Evolutionary conservation across 2,888 invertebrate genomes (phyloP).

Genomic region (Pammene aurita): DNA sequence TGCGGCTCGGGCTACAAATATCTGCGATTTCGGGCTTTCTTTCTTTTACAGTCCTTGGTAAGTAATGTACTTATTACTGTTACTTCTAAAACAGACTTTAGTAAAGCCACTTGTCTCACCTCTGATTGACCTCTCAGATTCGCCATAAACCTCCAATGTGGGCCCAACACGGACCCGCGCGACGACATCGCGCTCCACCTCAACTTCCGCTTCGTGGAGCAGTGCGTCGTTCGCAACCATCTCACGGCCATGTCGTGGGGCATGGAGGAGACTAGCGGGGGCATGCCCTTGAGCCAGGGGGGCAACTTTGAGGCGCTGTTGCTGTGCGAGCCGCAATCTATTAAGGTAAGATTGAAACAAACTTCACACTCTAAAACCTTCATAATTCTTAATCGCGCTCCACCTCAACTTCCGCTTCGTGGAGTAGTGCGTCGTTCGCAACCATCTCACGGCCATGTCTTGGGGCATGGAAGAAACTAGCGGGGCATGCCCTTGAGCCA

Average conservation of each 20-base stretch:
- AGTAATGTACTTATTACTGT: too few species aligned
- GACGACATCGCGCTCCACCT: conserved; percentile 91
- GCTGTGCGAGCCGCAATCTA: conserved; percentile 84
- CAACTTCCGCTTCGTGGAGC: conserved; percentile 79
- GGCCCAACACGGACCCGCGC: conserved; percentile 87
- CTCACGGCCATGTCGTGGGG: conserved; percentile 77
- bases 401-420: conserved; percentile 85
- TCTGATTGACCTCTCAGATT: conserved; percentile 76
- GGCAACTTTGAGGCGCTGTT: conserved; percentile 88
- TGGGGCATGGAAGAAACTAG: conserved; percentile 78
- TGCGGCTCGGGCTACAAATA: too few species aligned
- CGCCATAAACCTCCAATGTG: conserved; percentile 90
- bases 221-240: conserved; percentile 80
- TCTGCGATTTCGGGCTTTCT: too few species aligned
- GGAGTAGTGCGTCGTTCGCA: conserved; percentile 78
- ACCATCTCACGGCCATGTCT: conserved; percentile 73
- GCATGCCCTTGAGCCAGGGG: conserved; percentile 85
- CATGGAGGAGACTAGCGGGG: conserved; percentile 73
- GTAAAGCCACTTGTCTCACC: too few species aligned
- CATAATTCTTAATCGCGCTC: too few species aligned
- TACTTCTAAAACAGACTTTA: too few species aligned
- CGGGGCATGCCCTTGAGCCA: conserved; percentile 85
- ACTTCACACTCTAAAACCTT: too few species aligned
- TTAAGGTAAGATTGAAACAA: conserved; percentile 74
- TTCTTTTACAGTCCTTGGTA: too few species aligned